Evolutionary conservation across 1,140 invertebrate species (phyloP).

Genomic region (Antheraea mylitta): DNA sequence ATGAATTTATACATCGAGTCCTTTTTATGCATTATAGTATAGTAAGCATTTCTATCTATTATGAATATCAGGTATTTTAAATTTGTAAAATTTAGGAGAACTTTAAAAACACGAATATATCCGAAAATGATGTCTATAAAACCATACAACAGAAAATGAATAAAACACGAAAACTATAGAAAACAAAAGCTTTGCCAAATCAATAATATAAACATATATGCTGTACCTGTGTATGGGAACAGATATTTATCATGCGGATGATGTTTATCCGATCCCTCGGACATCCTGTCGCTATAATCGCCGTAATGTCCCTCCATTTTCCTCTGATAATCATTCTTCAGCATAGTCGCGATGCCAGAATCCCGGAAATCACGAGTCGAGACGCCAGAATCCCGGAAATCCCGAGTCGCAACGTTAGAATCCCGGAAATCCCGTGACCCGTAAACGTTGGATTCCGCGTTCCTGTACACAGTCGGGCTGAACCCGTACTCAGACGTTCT

Average conservation of each 20-base stretch:
- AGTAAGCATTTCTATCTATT: too few species aligned
- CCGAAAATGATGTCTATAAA: too few species aligned
- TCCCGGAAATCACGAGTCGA: constrained; percentile 81
- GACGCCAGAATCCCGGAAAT: constrained; percentile 72
- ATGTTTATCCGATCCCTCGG: constrained; percentile 86
- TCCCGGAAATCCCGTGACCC: constrained; percentile 64
- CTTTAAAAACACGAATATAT: too few species aligned
- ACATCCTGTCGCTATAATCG: constrained; percentile 81
- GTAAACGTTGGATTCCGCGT: constrained; percentile 60
- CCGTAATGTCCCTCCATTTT: constrained; percentile 75
- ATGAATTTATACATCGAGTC: too few species aligned
- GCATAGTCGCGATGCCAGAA: constrained; percentile 71
- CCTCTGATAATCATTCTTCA: constrained; percentile 76
- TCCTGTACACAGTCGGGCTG: constrained; percentile 72
- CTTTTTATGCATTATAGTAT: too few species aligned
- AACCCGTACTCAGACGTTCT: constrained; percentile 72
- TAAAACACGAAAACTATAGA: too few species aligned
- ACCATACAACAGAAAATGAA: too few species aligned
- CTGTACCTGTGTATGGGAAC: constrained; percentile 86
- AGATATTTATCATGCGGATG: constrained; percentile 87
- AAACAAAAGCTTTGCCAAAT: not conserved
- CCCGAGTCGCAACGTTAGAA: constrained; percentile 50
- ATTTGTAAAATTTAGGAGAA: too few species aligned
- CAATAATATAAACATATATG: not conserved
- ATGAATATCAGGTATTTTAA: too few species aligned